Base-by-base conservation (phyloP, 2,797 vertebrate species). In the Psittacula echo region DNA sequence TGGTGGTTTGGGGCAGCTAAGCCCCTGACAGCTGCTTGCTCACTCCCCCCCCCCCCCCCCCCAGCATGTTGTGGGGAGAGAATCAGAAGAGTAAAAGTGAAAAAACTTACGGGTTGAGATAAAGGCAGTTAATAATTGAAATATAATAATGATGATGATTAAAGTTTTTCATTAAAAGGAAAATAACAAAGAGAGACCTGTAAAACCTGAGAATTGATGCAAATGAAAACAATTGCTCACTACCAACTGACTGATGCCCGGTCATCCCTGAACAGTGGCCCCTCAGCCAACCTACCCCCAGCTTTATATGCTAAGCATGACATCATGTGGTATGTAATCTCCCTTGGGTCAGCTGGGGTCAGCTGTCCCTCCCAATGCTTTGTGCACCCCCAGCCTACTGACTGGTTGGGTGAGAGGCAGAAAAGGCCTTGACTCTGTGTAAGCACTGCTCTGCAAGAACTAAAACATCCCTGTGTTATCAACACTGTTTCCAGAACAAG, bases 281-380 rank as follows among this genome's bases (percentile, higher is more conserved):
- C 7, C 24, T 18, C 27, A 0, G 9, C 30, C 80, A 26, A 21
- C 47, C 27, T 78, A 58, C 27, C n/a, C 37, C 29, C 34, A 34
- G 56, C 37, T 58, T 11, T 72, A 30, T 10, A 30, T 5, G 51
- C 72, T 71, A 47, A 1, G 17, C 20, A 0, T 32, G 80, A 7
- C 9, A 3, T 30, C 12, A 4, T 16, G 1, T 3, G 34, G 14
- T 51, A 5, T n/a, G 1, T 11, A 7, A 71, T 18, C 50, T 34
- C 60, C 45, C 65, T 44, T 20, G 41, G 29, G 9, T 13, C 77
- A 56, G 54, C 6, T 21, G 84, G 32, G 54, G n/a, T 34, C 56
- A 58, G n/a, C 56, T 58, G 56, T 58, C 22, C 22, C n/a, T 58
- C 22, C 22, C 56, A 34, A 5, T 34, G 56, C 56, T 34, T 34